phyloP scores from a whole-genome alignment of 37 sponge, comb jelly and placozoan species.

The Mnemiopsis leidyi region DNA sequence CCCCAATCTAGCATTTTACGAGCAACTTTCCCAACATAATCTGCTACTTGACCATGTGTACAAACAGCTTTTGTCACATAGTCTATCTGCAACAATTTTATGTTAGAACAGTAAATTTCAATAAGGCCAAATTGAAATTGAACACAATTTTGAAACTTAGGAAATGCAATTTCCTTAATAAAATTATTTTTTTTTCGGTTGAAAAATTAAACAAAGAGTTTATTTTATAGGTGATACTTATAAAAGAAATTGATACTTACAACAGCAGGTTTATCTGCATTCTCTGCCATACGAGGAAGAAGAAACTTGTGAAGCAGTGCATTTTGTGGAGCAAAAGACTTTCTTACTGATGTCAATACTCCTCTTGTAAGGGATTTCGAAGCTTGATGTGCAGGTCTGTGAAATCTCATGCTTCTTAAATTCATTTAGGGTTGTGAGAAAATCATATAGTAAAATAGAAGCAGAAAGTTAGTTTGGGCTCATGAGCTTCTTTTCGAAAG shows the following conservation, averaged over 20 bases:
- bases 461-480: too few species aligned
- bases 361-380: not conserved
- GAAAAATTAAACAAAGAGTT: too few species aligned
- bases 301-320: conserved; percentile 27
- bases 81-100: not conserved
- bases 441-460: too few species aligned
- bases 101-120: too few species aligned
- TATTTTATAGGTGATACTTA: too few species aligned
- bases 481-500: too few species aligned
- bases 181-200: too few species aligned
- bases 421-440: too few species aligned
- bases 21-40: conserved; percentile 2
- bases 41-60: conserved; percentile 5
- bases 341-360: not conserved
- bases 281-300: not conserved
- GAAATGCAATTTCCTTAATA: too few species aligned
- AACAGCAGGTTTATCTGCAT: not conserved
- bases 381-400: not conserved
- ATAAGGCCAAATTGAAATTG: too few species aligned
- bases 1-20: not conserved
- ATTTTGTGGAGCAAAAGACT: conserved; percentile 8
- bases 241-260: too few species aligned
- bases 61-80: not conserved
- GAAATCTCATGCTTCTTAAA: not conserved
- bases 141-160: too few species aligned